Conservation (phyloP, 2,888 invertebrate genomes). For the Pseudeuparius sepicola region DNA sequence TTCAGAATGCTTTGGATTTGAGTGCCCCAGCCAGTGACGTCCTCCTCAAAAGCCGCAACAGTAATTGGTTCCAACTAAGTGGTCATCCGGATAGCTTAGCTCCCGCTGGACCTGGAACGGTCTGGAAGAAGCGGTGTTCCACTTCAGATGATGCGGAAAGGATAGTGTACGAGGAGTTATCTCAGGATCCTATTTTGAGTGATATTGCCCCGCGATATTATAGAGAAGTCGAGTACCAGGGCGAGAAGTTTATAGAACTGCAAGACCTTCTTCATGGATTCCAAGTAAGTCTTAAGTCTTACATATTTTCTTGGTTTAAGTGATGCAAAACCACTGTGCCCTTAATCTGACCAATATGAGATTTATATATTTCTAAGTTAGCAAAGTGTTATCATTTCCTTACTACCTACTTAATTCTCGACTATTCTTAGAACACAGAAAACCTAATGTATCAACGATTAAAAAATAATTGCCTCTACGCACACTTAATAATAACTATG, state of each 20-base stretch:
- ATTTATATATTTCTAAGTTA: too few relatives aligned
- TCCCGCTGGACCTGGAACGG: constrained; percentile 85
- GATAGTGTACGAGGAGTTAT: constrained; percentile 68
- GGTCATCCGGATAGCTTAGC: constrained; percentile 90
- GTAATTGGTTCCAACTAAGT: constrained; percentile 82
- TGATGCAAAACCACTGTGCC: too few relatives aligned
- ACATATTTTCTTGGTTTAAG: too few relatives aligned
- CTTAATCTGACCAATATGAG: too few relatives aligned
- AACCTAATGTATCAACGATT: too few relatives aligned
- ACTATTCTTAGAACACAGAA: too few relatives aligned
- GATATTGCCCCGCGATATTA: constrained; percentile 76
- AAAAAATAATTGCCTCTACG: too few relatives aligned
- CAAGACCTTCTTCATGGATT: constrained; percentile 90
- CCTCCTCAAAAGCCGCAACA: constrained; percentile 59
- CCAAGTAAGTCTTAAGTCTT: constrained; percentile 35
- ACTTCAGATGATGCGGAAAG: constrained; percentile 64
- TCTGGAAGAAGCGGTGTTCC: constrained; percentile 78
- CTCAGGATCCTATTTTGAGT: constrained; percentile 59
- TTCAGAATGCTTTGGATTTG: constrained; percentile 83
- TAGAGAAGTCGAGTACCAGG: constrained; percentile 68
- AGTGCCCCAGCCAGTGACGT: constrained; percentile 86
- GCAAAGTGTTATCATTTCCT: neutral
- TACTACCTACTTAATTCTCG: too few relatives aligned
- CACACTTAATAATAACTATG: too few relatives aligned
- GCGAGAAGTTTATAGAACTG: constrained; percentile 84